phyloP scores from a whole-genome alignment of 2,888 invertebrate species.

The Therioaphis trifolii region DNA sequence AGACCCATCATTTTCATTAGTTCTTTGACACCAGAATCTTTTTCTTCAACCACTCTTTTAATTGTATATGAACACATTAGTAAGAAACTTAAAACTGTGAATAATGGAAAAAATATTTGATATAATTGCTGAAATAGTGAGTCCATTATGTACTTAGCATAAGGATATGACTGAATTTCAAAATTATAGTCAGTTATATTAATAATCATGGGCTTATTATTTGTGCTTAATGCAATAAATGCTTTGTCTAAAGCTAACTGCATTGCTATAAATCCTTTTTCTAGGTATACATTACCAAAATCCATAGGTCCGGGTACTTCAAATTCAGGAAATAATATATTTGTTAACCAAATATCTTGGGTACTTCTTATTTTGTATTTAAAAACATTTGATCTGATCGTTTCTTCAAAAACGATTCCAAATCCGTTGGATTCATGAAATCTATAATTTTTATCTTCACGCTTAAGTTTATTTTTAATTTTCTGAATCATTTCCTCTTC shows the following conservation, averaged over 20 bases:
- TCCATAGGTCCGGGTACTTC: constrained; percentile 52
- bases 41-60: constrained; percentile 74
- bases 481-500: constrained; percentile 26
- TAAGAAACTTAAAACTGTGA: constrained; percentile 63
- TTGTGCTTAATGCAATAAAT: constrained; percentile 29
- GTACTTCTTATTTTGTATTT: constrained; percentile 64
- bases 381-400: constrained; percentile 46
- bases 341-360: constrained; percentile 41
- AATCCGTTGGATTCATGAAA: too few relatives aligned
- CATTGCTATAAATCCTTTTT: constrained; percentile 60
- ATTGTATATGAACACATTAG: constrained; percentile 68
- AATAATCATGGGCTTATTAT: not conserved
- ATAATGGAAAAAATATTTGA: constrained; percentile 25
- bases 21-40: constrained; percentile 73
- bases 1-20: constrained; percentile 74
- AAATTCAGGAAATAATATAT: constrained; percentile 31
- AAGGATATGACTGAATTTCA: constrained; percentile 47
- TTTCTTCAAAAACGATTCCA: constrained; percentile 64
- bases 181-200: constrained; percentile 24
- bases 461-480: constrained; percentile 20
- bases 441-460: not conserved
- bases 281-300: constrained; percentile 36
- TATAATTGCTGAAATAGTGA: not conserved
- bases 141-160: constrained; percentile 18
- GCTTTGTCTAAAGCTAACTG: constrained; percentile 62